Evolutionary conservation across 1,140 invertebrate species (phyloP).

Genomic region (Penaeus chinensis): DNA sequence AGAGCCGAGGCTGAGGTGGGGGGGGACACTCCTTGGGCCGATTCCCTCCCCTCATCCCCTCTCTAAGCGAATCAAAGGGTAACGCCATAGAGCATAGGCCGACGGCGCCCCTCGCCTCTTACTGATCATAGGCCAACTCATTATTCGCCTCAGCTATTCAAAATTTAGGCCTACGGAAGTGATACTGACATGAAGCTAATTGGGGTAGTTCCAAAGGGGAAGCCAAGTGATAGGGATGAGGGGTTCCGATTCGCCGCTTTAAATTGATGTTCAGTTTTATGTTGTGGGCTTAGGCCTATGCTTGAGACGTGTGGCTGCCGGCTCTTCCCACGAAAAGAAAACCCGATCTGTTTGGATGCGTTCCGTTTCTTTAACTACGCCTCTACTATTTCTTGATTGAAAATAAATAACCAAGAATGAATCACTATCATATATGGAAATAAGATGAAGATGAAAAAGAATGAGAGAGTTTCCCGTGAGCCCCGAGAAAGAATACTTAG

Average conservation of each 20-base stretch:
- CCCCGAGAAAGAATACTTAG: no score
- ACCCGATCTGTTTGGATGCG: no score
- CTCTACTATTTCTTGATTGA: no score
- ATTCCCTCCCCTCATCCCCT: not conserved
- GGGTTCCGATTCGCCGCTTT: not conserved
- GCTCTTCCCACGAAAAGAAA: no score
- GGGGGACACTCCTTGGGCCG: not conserved
- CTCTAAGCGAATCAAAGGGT: conserved; percentile 41
- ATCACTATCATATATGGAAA: no score
- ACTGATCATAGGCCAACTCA: conserved; percentile 47
- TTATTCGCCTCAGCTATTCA: conserved; percentile 62
- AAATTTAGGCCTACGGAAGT: conserved; percentile 53
- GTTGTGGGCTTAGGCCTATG: not conserved
- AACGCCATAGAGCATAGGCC: conserved; percentile 19
- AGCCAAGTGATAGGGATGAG: conserved; percentile 3
- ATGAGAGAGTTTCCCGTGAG: no score
- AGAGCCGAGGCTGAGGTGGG: no score
- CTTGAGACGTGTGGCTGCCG: no score
- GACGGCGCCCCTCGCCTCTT: conserved; percentile 20
- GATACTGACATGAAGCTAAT: conserved; percentile 58
- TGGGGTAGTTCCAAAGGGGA: conserved; percentile 37
- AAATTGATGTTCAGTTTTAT: no score
- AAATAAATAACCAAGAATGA: no score
- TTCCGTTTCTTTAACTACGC: no score
- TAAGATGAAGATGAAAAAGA: no score